Conservation (phyloP, 2,888 invertebrate genomes). For the Liposcelis brunnea region DNA sequence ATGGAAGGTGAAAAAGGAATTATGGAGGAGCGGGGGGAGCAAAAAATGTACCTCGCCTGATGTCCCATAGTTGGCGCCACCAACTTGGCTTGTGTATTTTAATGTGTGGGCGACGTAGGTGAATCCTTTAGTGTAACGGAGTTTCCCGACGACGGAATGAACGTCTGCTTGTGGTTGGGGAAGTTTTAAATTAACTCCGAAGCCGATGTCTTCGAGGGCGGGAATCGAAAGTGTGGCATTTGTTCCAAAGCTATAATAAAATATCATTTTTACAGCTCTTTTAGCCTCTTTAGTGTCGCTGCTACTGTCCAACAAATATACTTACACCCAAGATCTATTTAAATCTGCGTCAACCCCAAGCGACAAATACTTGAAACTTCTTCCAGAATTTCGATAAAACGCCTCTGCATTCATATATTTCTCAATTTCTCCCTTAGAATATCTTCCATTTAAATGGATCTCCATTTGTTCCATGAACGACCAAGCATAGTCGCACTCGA, state of each 20-base stretch:
- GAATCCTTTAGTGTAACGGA: constrained; percentile 16
- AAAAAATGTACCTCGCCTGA: constrained; percentile 16
- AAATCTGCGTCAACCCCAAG: constrained; percentile 37
- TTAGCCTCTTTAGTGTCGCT: no score
- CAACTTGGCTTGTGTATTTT: constrained; percentile 16
- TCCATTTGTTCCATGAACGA: constrained; percentile 33
- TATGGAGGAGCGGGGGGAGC: no score
- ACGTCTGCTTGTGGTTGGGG: constrained; percentile 47
- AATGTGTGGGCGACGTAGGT: constrained; percentile 15
- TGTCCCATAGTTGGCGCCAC: constrained; percentile 13
- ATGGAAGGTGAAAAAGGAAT: constrained; percentile 7
- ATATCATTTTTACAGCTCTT: no score
- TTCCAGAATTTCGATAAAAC: constrained; percentile 30
- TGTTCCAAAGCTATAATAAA: constrained; percentile 29
- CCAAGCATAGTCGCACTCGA: constrained; percentile 34
- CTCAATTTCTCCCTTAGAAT: constrained; percentile 20
- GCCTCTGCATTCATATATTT: constrained; percentile 27
- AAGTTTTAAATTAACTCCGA: constrained; percentile 36
- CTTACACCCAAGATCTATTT: constrained; percentile 34
- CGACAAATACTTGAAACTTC: constrained; percentile 30
- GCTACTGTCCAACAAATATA: no score
- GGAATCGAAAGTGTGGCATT: constrained; percentile 37
- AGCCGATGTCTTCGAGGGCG: constrained; percentile 31
- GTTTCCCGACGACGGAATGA: constrained; percentile 28
- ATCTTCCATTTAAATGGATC: constrained; percentile 17